These are phyloP conservation scores for Drosophila ezoana DNA, from an alignment of 2,888 invertebrate species.

Conservation along the genomic window DNA sequence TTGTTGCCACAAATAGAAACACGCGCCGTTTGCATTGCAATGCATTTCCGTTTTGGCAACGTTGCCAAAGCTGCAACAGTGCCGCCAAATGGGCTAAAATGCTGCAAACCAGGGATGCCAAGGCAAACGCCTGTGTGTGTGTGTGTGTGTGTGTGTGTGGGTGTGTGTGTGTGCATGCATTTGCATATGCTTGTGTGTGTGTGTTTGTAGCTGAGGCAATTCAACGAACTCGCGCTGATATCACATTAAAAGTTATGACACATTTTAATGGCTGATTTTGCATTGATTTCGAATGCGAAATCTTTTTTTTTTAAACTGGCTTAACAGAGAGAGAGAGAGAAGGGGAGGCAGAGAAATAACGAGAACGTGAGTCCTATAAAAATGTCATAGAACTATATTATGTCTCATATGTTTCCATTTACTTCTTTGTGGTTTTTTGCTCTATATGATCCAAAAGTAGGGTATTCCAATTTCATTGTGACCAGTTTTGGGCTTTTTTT, in stretches of 20 bases:
- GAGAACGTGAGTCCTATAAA: neutral
- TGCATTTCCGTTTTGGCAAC: slow-evolving; percentile 77
- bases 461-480: neutral
- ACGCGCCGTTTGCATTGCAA: slow-evolving; percentile 51
- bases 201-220: slow-evolving; percentile 25
- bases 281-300: slow-evolving; percentile 48
- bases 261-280: slow-evolving; percentile 45
- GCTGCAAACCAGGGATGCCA: slow-evolving; percentile 22
- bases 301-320: slow-evolving; percentile 15
- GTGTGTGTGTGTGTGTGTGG: neutral
- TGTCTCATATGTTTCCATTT: neutral
- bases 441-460: neutral
- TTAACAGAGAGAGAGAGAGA: neutral
- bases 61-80: slow-evolving; percentile 31
- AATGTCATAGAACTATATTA: neutral
- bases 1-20: slow-evolving; percentile 69
- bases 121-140: neutral
- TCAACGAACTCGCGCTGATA: slow-evolving; percentile 56
- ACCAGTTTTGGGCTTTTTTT: neutral
- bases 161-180: no score
- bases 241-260: slow-evolving; percentile 53
- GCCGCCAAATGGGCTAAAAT: slow-evolving; percentile 28
- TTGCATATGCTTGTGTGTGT: neutral
- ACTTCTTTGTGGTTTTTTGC: no score
- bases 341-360: neutral